A percentile compares a stretch with the other conserved stretches of the same genome.
phyloP scores from a whole-genome alignment of 2,113 vertebrate genomes.

The Gasterosteus aculeatus region DNA sequence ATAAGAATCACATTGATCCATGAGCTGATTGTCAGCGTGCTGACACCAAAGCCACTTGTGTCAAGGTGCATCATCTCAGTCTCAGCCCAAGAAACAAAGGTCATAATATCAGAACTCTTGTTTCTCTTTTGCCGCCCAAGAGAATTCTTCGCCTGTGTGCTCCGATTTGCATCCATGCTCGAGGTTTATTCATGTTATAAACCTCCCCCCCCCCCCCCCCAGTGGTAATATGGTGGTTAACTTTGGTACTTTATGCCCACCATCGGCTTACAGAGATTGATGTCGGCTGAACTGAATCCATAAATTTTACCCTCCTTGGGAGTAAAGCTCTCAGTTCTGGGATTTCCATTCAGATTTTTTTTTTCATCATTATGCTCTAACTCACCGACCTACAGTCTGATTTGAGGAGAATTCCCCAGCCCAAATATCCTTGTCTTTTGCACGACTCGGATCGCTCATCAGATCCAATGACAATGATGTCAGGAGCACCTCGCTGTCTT shows the following conservation, averaged over 20 bases:
- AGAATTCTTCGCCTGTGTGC: background rate
- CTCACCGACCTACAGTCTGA: background rate
- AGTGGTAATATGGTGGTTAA: background rate
- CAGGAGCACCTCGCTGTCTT: background rate
- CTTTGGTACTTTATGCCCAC: background rate
- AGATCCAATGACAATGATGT: too few relatives aligned
- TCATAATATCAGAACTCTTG: background rate
- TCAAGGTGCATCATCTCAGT: background rate
- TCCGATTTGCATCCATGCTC: background rate
- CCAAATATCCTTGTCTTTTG: background rate
- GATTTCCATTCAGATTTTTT: background rate
- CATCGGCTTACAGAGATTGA: background rate
- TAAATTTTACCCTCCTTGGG: background rate
- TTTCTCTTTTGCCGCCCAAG: background rate
- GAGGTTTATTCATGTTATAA: background rate
- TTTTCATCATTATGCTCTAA: background rate
- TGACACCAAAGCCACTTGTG: background rate
- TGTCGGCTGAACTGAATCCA: background rate
- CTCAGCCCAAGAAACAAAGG: background rate
- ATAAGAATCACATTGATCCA: background rate
- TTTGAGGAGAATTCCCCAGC: background rate
- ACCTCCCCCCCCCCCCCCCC: background rate
- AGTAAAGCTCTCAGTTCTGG: background rate
- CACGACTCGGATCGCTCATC: background rate
- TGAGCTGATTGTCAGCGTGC: slow-evolving; percentile 10